These are phyloP conservation scores for Kryphioiulus occultus DNA, from an alignment of 2,888 invertebrate genomes.

Conservation along the genomic window DNA sequence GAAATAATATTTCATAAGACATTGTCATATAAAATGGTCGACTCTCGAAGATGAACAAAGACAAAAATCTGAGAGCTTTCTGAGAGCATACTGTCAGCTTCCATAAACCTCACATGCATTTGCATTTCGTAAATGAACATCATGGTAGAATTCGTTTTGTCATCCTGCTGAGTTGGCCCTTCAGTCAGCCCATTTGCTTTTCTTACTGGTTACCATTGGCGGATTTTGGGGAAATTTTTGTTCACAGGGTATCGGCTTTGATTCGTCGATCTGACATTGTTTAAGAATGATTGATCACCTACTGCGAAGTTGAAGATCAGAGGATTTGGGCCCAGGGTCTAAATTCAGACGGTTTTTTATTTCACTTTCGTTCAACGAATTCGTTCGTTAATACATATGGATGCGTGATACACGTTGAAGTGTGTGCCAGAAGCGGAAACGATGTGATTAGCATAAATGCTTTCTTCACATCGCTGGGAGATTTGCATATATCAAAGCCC, in stretches of 20 bases:
- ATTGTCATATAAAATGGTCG: not conserved
- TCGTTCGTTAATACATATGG: slow-evolving; percentile 35
- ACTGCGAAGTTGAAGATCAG: slow-evolving; percentile 31
- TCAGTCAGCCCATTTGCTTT: slow-evolving; percentile 12
- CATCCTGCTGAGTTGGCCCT: slow-evolving; percentile 25
- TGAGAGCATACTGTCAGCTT: not conserved
- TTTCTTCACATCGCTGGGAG: slow-evolving; percentile 35
- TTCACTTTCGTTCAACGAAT: slow-evolving; percentile 18
- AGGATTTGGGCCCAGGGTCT: slow-evolving; percentile 26
- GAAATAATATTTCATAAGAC: not conserved
- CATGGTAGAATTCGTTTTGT: slow-evolving; percentile 11
- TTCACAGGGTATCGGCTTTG: slow-evolving; percentile 19
- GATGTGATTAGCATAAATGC: slow-evolving; percentile 35
- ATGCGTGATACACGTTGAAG: slow-evolving; percentile 25
- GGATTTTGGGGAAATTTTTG: not conserved
- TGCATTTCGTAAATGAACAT: not conserved
- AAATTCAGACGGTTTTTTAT: slow-evolving; percentile 15
- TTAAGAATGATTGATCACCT: slow-evolving; percentile 35
- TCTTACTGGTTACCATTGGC: not conserved
- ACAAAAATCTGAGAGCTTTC: not conserved
- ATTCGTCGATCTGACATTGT: slow-evolving; percentile 25
- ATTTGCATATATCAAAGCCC: slow-evolving; percentile 35
- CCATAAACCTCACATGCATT: not conserved
- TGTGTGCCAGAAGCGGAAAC: slow-evolving; percentile 22
- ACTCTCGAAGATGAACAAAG: not conserved